These are phyloP conservation scores for Capitulum mitella DNA, from an alignment of 2,888 invertebrate genomes.

Conservation along the genomic window DNA sequence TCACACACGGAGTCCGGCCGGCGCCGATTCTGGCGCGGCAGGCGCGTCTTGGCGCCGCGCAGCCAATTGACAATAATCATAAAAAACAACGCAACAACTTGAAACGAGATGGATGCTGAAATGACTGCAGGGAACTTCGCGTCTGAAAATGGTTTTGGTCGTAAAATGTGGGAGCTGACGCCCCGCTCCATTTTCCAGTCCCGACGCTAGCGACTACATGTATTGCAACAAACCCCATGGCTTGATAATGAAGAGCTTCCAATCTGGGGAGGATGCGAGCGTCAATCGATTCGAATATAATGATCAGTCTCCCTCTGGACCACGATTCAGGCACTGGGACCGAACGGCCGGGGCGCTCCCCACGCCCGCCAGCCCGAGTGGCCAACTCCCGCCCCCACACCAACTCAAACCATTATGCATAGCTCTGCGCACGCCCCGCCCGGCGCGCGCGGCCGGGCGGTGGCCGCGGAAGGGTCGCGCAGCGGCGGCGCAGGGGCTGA, in stretches of 20 bases:
- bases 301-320: background rate
- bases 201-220: background rate
- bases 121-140: background rate
- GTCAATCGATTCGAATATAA: background rate
- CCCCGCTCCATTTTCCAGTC: background rate
- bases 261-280: background rate
- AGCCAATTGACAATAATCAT: background rate
- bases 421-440: background rate
- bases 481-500: background rate
- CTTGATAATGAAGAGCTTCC: background rate
- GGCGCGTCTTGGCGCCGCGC: background rate
- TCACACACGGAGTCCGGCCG: too few relatives aligned
- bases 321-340: slow-evolving; percentile 14
- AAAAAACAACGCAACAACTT: slow-evolving; percentile 19
- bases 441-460: background rate
- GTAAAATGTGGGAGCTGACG: background rate
- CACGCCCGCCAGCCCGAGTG: background rate
- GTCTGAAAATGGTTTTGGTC: slow-evolving; percentile 10
- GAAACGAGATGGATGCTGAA: slow-evolving; percentile 8
- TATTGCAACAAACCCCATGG: slow-evolving; percentile 17
- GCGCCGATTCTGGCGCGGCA: background rate
- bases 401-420: slow-evolving; percentile 9
- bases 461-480: background rate
- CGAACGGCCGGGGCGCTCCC: background rate
- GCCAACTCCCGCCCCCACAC: background rate